phyloP scores from a whole-genome alignment of 2,113 vertebrate species.

The Trichechus manatus region DNA sequence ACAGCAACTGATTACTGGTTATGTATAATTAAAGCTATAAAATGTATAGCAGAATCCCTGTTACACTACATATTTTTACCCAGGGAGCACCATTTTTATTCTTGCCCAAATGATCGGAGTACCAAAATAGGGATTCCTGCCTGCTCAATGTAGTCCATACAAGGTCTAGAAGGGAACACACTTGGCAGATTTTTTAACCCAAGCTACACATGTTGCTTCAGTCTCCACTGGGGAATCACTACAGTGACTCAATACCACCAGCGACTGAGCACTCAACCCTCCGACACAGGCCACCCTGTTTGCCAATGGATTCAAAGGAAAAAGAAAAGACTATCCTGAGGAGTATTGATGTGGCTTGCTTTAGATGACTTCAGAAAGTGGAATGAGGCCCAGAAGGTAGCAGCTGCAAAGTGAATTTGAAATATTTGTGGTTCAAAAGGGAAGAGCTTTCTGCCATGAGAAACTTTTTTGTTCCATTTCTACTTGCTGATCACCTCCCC shows the following conservation, averaged over 20 bases:
- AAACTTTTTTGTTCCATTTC: neutral
- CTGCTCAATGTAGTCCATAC: neutral
- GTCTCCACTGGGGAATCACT: neutral
- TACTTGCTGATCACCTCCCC: neutral
- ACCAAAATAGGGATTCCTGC: neutral
- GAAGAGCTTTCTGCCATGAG: neutral
- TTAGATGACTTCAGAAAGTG: neutral
- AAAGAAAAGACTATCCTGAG: neutral
- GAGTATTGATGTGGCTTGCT: neutral
- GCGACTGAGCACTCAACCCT: neutral
- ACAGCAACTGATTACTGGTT: neutral
- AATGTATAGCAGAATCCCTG: neutral
- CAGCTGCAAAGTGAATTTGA: slow-evolving; percentile 1
- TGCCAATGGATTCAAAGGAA: slow-evolving; percentile 23
- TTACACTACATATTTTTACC: neutral
- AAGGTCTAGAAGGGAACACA: neutral
- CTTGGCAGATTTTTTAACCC: neutral
- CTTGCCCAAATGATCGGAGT: neutral
- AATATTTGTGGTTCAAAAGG: slow-evolving; percentile 19
- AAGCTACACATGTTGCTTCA: neutral
- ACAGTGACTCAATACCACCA: neutral
- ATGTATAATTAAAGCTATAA: neutral
- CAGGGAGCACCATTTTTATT: neutral
- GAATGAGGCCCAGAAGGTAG: neutral
- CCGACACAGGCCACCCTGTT: neutral